Conservation (phyloP, 2,797 vertebrate genomes). For the Hydrocynus forskahlii region DNA sequence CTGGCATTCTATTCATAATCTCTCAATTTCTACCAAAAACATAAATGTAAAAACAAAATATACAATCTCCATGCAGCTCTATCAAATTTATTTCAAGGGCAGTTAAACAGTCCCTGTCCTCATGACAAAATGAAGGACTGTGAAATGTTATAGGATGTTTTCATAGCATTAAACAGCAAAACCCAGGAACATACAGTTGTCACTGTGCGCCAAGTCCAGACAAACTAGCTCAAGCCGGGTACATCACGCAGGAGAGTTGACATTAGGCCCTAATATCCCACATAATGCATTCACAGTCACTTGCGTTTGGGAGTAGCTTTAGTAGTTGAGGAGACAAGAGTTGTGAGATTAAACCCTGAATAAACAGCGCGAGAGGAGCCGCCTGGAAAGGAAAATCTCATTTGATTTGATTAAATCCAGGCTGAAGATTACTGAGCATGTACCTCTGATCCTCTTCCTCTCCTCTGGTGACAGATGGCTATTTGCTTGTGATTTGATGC, state of each 20-base stretch:
- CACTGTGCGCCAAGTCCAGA: slow-evolving; percentile 6
- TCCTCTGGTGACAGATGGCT: slow-evolving; percentile 37
- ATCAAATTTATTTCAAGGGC: no score
- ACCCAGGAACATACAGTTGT: not conserved
- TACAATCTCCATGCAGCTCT: no score
- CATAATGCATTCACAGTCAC: slow-evolving; percentile 53
- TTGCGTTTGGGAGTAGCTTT: slow-evolving; percentile 47
- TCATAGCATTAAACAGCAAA: not conserved
- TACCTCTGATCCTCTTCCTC: slow-evolving; percentile 45
- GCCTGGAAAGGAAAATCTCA: slow-evolving; percentile 46
- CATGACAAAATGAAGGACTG: no score
- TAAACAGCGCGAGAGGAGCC: slow-evolving; percentile 40
- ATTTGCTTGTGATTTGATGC: slow-evolving; percentile 38
- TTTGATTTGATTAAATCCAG: slow-evolving; percentile 58
- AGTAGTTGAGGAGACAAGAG: slow-evolving; percentile 31
- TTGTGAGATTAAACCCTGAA: slow-evolving; percentile 52
- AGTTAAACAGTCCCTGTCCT: no score
- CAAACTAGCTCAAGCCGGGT: slow-evolving; percentile 17
- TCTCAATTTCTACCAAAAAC: no score
- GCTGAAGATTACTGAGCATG: slow-evolving; percentile 53
- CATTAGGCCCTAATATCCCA: slow-evolving; percentile 50
- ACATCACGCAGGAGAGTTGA: slow-evolving; percentile 32
- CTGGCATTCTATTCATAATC: no score
- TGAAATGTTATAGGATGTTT: not conserved
- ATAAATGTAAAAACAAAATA: no score